Evolutionary conservation across 2,113 vertebrate genomes (phyloP).

Genomic region (Lathamus discolor): DNA sequence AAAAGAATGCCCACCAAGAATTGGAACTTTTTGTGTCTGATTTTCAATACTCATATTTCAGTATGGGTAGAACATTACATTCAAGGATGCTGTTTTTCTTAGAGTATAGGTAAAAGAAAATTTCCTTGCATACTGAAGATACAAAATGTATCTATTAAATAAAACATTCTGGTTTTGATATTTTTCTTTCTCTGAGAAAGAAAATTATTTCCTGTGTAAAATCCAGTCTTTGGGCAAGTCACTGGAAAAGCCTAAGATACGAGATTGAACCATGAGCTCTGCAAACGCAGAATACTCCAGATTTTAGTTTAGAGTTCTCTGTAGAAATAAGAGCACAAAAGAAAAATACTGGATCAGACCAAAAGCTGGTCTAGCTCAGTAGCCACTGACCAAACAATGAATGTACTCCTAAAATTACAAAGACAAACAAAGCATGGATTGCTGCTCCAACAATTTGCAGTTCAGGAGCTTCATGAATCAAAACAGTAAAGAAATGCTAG

Average conservation of each 20-base stretch:
- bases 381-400: background rate
- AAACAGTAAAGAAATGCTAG: background rate
- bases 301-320: background rate
- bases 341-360: background rate
- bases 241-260: background rate
- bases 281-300: background rate
- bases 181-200: background rate
- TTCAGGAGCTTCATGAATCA: background rate
- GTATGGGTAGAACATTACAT: constrained; percentile 12
- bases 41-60: constrained; percentile 36
- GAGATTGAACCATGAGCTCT: background rate
- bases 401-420: background rate
- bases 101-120: background rate
- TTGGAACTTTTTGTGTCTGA: background rate
- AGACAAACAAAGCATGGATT: background rate
- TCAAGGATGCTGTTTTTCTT: background rate
- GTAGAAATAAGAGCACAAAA: background rate
- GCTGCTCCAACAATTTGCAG: background rate
- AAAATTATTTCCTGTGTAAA: background rate
- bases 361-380: background rate
- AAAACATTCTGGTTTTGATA: background rate
- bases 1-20: constrained; percentile 18
- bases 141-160: background rate
- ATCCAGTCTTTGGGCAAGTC: background rate
- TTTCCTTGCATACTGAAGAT: background rate